A percentile compares a stretch with the other conserved stretches of the same genome.
These are phyloP conservation scores for Rhinoptilus africanus DNA, from an alignment of 2,113 vertebrate genomes.

Conservation along the genomic window DNA sequence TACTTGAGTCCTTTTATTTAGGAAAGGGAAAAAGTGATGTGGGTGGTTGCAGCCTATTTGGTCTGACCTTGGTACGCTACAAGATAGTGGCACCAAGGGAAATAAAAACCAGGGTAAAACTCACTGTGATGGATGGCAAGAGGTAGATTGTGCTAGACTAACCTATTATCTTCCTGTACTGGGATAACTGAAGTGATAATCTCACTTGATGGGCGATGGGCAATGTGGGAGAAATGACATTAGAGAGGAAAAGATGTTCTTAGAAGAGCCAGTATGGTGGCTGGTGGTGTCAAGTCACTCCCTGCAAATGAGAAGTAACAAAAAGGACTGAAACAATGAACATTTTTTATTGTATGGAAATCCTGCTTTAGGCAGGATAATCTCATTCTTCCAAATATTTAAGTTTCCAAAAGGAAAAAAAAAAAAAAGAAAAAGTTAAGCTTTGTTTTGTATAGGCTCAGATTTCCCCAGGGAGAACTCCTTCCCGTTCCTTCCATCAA, in stretches of 20 bases:
- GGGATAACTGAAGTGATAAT: neutral
- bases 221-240: neutral
- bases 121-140: neutral
- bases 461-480: neutral
- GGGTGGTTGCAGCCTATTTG: neutral
- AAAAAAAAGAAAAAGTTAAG: neutral
- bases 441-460: neutral
- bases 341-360: neutral
- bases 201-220: neutral
- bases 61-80: neutral
- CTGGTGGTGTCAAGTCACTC: neutral
- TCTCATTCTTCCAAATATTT: neutral
- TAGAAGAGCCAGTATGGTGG: neutral
- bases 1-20: neutral
- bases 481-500: neutral
- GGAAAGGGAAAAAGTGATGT: neutral
- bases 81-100: neutral
- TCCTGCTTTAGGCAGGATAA: neutral
- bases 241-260: neutral
- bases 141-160: neutral
- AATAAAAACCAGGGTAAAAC: neutral
- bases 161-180: neutral
- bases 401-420: neutral
- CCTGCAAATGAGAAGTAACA: neutral
- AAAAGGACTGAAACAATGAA: neutral